These are phyloP conservation scores for Cyclargus thomasi DNA, from an alignment of 1,140 invertebrate genomes.

Conservation along the genomic window DNA sequence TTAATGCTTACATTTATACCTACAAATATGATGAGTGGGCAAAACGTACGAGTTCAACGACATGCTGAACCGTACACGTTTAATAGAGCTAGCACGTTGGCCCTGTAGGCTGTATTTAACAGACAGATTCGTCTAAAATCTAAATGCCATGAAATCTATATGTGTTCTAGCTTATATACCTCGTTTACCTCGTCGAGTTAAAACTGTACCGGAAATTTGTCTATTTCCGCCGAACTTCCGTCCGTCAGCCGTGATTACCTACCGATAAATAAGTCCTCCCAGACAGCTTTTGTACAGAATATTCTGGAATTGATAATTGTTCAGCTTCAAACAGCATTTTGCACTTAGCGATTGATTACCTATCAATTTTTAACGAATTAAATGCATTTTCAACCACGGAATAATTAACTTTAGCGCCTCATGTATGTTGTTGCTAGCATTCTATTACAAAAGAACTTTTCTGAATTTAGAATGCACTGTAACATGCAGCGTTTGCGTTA, in stretches of 20 bases:
- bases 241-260: neutral
- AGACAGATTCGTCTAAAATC: neutral
- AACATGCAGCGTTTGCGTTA: too few relatives aligned
- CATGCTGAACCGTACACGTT: too few relatives aligned
- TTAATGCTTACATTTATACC: too few relatives aligned
- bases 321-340: neutral
- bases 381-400: neutral
- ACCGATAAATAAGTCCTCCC: slow-evolving; percentile 4
- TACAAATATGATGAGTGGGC: too few relatives aligned
- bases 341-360: neutral
- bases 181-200: slow-evolving; percentile 17
- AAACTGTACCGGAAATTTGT: slow-evolving; percentile 24
- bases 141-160: neutral
- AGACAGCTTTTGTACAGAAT: neutral
- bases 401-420: neutral
- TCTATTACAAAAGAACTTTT: too few relatives aligned
- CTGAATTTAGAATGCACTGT: too few relatives aligned
- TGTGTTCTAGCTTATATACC: neutral
- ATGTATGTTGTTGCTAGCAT: too few relatives aligned
- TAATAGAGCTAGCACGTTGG: too few relatives aligned
- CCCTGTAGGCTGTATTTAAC: neutral
- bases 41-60: too few relatives aligned
- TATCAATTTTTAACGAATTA: neutral
- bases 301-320: slow-evolving; percentile 6
- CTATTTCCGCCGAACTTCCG: slow-evolving; percentile 26